Base-by-base conservation (phyloP, 2,888 invertebrate species). In the Drosophila anceps region DNA sequence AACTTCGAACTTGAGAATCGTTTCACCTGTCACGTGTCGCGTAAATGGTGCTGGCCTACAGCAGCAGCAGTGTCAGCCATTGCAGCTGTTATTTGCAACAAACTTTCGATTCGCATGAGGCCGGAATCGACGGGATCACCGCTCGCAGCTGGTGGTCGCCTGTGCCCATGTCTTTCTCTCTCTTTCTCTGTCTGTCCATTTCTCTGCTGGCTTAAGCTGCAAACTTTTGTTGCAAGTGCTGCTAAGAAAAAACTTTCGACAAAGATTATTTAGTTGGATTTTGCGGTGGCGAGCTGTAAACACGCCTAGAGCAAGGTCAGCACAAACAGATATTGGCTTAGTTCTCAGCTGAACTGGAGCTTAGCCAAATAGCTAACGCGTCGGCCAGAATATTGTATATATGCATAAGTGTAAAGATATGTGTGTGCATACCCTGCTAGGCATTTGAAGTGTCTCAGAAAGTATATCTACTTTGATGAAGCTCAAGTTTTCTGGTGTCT, bases 241-340 rank as follows among this genome's bases (percentile, higher is more conserved):
- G 71, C 79, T 82, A 67, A 70, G 82, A 63, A 76, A 72, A 73
- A 83, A 82, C 76, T 84, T 88, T 74, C 51, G 57, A 70, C 73
- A 79, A 81, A 79, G 79, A 82, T 84, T 84, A 84, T 79, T 84
- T 84, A 79, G 84, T 67, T 73, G 51, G 61, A 55, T 31, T 59
- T 65, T 37, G 67, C 48, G 62, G 53, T 27, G 48, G 27, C 39
- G 48, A 58, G 37, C 39, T 50, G 48, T 53, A 65, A 62, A 78
- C 73, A 73, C 50, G 66, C 54, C 61, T 48, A 33, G 27, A 41
- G 44, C 29, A 51, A 53, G 8, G 9, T 39, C n/a, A 44, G 43
- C 24, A 58, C 59, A 63, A 51, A 37, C 10, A 66, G 8, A 18
- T 29, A 55, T 55, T 55, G 39, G 15, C 39, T 41, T 18, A 4